Evolutionary conservation across 2,113 vertebrate genomes (phyloP), one percentile per base, ranked within the genome.

Genomic region (Corapipo altera): DNA sequence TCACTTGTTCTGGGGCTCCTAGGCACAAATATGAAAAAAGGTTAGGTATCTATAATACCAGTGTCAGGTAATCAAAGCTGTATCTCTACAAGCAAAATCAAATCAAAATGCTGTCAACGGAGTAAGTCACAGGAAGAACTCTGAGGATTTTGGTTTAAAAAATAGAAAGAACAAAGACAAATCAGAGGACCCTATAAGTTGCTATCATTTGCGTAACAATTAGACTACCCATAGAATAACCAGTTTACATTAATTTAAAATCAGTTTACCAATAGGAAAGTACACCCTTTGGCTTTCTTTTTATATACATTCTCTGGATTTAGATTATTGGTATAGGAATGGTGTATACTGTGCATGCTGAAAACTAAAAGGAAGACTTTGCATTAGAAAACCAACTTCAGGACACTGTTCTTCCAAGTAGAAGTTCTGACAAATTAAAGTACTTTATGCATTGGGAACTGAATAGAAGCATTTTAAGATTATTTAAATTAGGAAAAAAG

Each of bases 341-440:
- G 54, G 51, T 59, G 13, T 66, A n/a, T 33, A 26, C 28, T 48
- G 59, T 77, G 41, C 44, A 33, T 20, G 35, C 57, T 57, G 59
- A 74, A 86, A 91, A 35, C 55, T 83, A 20, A 35, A 83, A 85
- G 18, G 32, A 66, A 73, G 30, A 10, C 19, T 83, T 61, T 74
- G 46, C 39, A 8, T 64, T 71, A 86, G 69, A 67, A 86, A 83
- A 93, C 2, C 5, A 20, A 3, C 46, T 79, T 86, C 30, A 58
- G 75, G 65, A 86, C 46, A 46, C 44, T 30, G 69, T 76, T 88
- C 75, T 83, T 92, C 69, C 64, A 92, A 80, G 28, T 8, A 77
- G n/a, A 86, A 93, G 3, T 96, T 92, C 72, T 93, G 76, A 76
- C 89, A 94, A 93, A 67, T 86, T 77, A 48, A 77, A 83, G 39